Evolutionary conservation across 2,888 invertebrate species (phyloP), one percentile per base, ranked within the genome.

Genomic region (Drosophila diplacantha): DNA sequence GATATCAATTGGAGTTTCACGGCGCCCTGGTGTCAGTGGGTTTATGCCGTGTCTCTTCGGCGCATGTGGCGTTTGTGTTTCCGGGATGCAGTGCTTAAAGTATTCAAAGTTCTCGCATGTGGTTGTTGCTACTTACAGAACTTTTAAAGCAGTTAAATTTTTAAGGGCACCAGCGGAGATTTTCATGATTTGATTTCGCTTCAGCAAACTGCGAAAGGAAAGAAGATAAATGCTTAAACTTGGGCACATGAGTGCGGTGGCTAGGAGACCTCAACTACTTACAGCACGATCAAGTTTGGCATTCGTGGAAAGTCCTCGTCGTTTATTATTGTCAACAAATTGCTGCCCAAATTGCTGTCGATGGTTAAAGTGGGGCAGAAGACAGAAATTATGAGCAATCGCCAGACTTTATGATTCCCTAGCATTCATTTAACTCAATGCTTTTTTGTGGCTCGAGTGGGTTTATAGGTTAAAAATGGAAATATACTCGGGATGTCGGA

Each of bases 131-230:
- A 95, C 97, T 96, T 91, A 97, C 97, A 97, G 89, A 78, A 96
- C 93, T 88, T 93, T 91, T 71, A 98, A 91, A 74, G 92, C 92
- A 64, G 93, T 93, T 81, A 96, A 90, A 89, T 93, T 93, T 77
- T 90, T 89, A 88, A 98, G 96, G 59, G 96, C 95, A 76, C 92
- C 91, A 76, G 92, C 92, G 77, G 93, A 92, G 83, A 98, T 93
- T 86, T 91, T 90, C 72, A 91, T 90, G 87, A 98, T 94, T 89
- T 93, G 93, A 91, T 98, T 98, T 85, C 95, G 91, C 87, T 94
- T 94, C 86, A 97, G 91, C 84, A 96, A 91, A 87, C 97, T 97
- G 92, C 66, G 73, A 71, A 71, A 29, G 18, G 62, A 59, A 44
- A 43, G 31, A 50, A 50, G 54, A 34, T 61, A 16, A 62, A 58